phyloP scores from a whole-genome alignment of 1,140 invertebrate genomes.

The Aphis gossypii region DNA sequence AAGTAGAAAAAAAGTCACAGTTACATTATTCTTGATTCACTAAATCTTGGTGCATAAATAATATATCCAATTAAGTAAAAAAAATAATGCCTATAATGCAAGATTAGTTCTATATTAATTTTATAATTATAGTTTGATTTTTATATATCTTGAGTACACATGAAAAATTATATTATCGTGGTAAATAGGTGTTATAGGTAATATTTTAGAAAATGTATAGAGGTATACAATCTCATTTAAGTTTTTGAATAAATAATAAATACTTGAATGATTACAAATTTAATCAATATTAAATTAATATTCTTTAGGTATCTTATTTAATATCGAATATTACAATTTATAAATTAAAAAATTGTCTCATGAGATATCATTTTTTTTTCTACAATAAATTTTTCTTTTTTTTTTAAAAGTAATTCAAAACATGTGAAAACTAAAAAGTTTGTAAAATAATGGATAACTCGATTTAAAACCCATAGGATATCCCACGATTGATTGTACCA shows the following conservation, averaged over 20 bases:
- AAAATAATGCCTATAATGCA: not conserved
- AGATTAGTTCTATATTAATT: not conserved
- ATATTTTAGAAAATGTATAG: not conserved
- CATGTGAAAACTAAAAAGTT: not conserved
- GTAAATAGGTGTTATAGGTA: not conserved
- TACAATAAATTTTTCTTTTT: not conserved
- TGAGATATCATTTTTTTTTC: no score
- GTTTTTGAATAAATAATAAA: not conserved
- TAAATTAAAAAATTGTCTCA: no score
- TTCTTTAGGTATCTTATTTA: not conserved
- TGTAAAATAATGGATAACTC: not conserved
- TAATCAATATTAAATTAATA: not conserved
- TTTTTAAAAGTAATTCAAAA: not conserved
- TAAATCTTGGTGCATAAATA: not conserved
- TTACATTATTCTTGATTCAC: not conserved
- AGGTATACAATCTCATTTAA: not conserved
- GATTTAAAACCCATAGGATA: slow-evolving; percentile 27
- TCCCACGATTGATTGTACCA: slow-evolving; percentile 31
- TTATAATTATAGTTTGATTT: not conserved
- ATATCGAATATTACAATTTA: not conserved
- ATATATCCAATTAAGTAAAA: not conserved
- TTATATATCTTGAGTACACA: not conserved
- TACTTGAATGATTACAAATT: not conserved
- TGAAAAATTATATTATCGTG: not conserved
- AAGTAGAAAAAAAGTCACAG: not conserved